Percentiles rank a stretch among this genome's conserved stretches.
Conservation (phyloP, 1,140 invertebrate species). For the Metaphire vulgaris region DNA sequence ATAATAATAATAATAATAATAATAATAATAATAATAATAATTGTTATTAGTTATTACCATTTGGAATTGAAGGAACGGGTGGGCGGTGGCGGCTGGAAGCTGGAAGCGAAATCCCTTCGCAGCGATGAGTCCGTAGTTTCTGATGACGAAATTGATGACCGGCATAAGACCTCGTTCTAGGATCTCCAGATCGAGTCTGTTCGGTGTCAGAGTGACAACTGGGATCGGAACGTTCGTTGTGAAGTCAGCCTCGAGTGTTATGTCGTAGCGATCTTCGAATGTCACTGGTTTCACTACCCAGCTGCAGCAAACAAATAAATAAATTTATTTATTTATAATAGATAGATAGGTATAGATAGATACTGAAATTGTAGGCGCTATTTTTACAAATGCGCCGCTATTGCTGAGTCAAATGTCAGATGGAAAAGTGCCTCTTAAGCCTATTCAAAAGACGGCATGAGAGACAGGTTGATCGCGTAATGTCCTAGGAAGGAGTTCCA, state of each 20-base stretch:
- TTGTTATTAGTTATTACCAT: conserved; percentile 24
- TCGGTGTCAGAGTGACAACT: conserved; percentile 31
- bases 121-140: conserved; percentile 36
- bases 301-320: neutral
- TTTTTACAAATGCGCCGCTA: too few species aligned
- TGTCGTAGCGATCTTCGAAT: conserved; percentile 33
- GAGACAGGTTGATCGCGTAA: too few species aligned
- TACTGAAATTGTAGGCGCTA: too few species aligned
- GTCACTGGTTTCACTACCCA: conserved; percentile 32
- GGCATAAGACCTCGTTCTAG: too few species aligned
- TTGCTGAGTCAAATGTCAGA: too few species aligned
- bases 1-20: too few species aligned
- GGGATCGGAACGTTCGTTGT: conserved; percentile 32
- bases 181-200: conserved; percentile 30
- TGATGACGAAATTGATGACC: conserved; percentile 31
- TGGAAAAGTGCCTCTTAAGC: too few species aligned
- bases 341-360: too few species aligned
- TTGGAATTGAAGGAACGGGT: conserved; percentile 31
- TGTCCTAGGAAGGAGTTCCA: too few species aligned
- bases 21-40: too few species aligned
- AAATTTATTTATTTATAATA: neutral
- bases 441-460: too few species aligned
- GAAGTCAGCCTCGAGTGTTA: conserved; percentile 33
- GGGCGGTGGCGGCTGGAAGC: conserved; percentile 27
- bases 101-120: conserved; percentile 34